These are phyloP conservation scores for Psilopogon haemacephalus DNA, from an alignment of 2,113 vertebrate genomes.

Conservation along the genomic window DNA sequence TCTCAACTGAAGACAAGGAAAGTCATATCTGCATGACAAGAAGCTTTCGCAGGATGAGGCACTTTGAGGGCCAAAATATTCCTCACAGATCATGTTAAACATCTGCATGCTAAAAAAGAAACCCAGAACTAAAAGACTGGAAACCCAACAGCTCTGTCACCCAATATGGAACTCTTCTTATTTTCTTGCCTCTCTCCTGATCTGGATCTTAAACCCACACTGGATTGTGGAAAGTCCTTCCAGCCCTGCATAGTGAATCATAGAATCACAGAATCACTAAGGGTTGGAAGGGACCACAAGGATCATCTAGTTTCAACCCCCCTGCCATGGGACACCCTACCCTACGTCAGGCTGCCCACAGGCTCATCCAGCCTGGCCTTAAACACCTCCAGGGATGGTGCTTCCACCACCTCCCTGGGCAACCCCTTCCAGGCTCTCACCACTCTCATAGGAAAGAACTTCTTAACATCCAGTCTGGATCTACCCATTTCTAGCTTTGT, in stretches of 20 bases:
- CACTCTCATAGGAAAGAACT: too few relatives aligned
- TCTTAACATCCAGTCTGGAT: too few relatives aligned
- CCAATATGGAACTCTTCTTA: not conserved
- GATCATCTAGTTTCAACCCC: too few relatives aligned
- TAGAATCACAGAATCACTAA: too few relatives aligned
- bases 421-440: too few relatives aligned
- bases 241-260: not conserved
- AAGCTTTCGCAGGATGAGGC: not conserved
- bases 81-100: not conserved
- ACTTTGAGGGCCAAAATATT: not conserved
- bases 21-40: not conserved
- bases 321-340: too few relatives aligned
- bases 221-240: not conserved
- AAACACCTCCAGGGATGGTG: too few relatives aligned
- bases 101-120: not conserved
- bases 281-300: too few relatives aligned
- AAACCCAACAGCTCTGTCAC: not conserved
- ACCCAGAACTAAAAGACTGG: not conserved
- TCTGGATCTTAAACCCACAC: not conserved
- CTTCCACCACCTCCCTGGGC: too few relatives aligned
- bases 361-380: too few relatives aligned
- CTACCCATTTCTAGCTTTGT: too few relatives aligned
- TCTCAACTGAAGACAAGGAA: not conserved
- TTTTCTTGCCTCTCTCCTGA: not conserved
- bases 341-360: too few relatives aligned